These are phyloP conservation scores for Coturnix japonica DNA, from an alignment of 2,113 vertebrate genomes.

Conservation along the genomic window DNA sequence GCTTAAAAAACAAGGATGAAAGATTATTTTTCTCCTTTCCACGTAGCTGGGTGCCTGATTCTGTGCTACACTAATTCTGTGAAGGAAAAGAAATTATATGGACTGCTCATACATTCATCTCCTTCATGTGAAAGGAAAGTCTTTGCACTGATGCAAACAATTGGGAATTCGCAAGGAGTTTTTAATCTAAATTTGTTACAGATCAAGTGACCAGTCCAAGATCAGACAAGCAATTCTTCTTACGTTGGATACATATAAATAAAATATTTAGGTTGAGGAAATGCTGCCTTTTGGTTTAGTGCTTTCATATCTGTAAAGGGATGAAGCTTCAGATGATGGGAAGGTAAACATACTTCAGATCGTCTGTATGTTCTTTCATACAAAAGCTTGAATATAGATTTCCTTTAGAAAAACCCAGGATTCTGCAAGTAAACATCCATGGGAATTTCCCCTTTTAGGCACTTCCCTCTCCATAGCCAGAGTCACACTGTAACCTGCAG, in stretches of 20 bases:
- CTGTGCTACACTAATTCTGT: neutral
- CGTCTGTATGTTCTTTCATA: neutral
- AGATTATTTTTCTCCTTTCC: neutral
- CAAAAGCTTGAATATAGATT: neutral
- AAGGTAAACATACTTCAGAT: neutral
- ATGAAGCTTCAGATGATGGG: neutral
- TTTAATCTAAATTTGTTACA: neutral
- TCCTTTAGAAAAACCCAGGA: neutral
- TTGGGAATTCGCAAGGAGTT: neutral
- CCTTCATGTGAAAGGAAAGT: neutral
- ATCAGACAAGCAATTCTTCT: neutral
- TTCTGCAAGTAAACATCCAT: neutral
- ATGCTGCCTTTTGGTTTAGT: neutral
- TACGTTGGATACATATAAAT: neutral
- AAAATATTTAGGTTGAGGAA: neutral
- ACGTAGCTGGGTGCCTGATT: neutral
- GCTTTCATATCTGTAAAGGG: neutral
- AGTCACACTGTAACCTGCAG: neutral
- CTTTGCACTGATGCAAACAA: neutral
- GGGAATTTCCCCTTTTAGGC: neutral
- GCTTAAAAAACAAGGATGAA: neutral
- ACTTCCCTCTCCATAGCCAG: neutral
- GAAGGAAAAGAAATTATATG: neutral
- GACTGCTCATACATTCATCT: neutral
- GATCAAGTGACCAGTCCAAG: neutral